Evolutionary conservation across 2,888 invertebrate species (phyloP), one percentile per base, ranked within the genome.

Genomic region (Trichacis sp.): DNA sequence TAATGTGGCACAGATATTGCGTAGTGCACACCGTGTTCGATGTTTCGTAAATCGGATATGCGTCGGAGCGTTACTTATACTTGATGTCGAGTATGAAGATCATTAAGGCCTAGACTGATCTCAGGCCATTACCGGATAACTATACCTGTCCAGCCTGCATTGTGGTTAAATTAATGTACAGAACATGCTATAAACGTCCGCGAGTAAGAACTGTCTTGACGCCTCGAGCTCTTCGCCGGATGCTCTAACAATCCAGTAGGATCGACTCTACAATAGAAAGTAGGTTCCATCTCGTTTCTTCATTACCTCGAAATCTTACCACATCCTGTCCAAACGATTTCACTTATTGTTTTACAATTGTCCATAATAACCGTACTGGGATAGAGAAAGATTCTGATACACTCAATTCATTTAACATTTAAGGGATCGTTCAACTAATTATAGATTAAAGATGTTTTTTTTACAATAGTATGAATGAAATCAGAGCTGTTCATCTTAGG

Each of bases 221-320:
- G 77, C 80, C 75, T 57, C 67, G 73, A 78, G 80, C 79, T 64
- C 43, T 58, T 73, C 77, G 72, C 78, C 78, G 80, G 80, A 80
- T 80, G 76, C 73, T 74, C 72, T 65, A 61, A 53, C 64, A 70
- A 66, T 64, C 58, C 74, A 76, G 76, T 77, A 74, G 75, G 73
- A 77, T 74, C 24, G 51, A 76, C 77, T 78, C 73, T 46, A 74
- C 72, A 72, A 71, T 80, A 80, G 80, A 81, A 81, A 81, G 80
- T 81, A 80, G 80, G 79, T 77, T 76, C 72, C 74, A 69, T 73
- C 73, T 72, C 71, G 64, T 64, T 65, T 61, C 57, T 65, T 57
- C 56, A 56, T 60, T 57, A 65, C 55, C 46, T 15, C 15, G 6
- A 40, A 45, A 54, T 49, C 45, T 62, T 51, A 46, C 38, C 52